Evolutionary conservation across 2,113 vertebrate species (phyloP).

Genomic region (Syngnathoides biaculeatus): DNA sequence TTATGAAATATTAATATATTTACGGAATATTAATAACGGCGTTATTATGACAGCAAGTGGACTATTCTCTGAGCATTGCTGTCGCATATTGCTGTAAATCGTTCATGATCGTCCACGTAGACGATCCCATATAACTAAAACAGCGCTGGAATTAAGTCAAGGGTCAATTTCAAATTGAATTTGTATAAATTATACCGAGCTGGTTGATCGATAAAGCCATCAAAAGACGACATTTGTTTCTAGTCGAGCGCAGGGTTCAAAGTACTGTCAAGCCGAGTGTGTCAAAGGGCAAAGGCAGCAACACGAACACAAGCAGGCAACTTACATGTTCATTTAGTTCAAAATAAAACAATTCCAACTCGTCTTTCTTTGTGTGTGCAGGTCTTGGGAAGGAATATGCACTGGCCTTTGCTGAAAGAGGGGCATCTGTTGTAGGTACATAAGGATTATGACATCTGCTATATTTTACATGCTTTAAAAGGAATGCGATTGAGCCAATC

Average conservation of each 20-base stretch:
- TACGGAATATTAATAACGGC: background rate
- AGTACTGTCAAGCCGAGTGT: conserved; percentile 41
- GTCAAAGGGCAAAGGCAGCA: conserved; percentile 45
- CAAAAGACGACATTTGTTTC: background rate
- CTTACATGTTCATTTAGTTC: background rate
- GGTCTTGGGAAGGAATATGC: conserved; percentile 92
- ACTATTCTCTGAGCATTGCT: background rate
- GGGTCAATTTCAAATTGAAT: too few species aligned
- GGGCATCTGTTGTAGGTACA: conserved; percentile 91
- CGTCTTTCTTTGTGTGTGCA: conserved; percentile 53
- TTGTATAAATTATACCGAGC: background rate
- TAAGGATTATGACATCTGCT: conserved; percentile 17
- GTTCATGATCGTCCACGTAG: background rate
- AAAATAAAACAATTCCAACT: background rate
- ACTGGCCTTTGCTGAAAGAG: conserved; percentile 91
- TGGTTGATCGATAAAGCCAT: background rate
- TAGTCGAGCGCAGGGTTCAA: conserved; percentile 27
- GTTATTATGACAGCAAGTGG: background rate
- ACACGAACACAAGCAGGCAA: background rate
- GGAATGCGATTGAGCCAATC: background rate
- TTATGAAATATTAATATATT: too few species aligned
- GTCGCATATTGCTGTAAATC: background rate
- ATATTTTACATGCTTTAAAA: background rate
- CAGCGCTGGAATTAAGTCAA: background rate
- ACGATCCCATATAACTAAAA: background rate